Evolutionary conservation across 2,888 invertebrate genomes (phyloP).

Genomic region (Tanaodytes sp.): DNA sequence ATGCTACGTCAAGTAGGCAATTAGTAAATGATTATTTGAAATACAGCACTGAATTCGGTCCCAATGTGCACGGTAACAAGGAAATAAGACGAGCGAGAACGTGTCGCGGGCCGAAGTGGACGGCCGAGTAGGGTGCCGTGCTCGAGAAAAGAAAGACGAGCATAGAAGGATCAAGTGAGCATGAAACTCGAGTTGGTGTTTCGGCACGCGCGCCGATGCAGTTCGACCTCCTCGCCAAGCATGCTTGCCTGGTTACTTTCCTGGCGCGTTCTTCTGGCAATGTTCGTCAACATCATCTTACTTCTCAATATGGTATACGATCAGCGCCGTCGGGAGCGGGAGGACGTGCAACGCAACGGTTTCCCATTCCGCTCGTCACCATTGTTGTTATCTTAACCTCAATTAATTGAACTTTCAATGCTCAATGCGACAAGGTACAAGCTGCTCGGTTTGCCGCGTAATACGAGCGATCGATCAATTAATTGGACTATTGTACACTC

Average conservation of each 20-base stretch:
- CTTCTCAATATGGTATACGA: conserved; percentile 20
- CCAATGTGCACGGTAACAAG: conserved; percentile 63
- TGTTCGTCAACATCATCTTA: conserved; percentile 59
- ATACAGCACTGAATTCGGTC: conserved; percentile 69
- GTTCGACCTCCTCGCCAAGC: conserved; percentile 17
- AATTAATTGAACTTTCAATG: no score
- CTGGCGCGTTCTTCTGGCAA: conserved; percentile 62
- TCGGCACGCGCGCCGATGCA: conserved; percentile 31
- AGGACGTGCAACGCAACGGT: not conserved
- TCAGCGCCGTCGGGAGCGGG: not conserved
- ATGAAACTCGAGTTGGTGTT: conserved; percentile 14
- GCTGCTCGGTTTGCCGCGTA: no score
- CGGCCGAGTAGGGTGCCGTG: conserved; percentile 52
- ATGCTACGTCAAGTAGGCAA: no score
- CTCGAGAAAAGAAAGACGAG: conserved; percentile 56
- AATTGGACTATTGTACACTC: no score
- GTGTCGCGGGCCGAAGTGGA: conserved; percentile 64
- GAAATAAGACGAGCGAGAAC: conserved; percentile 54
- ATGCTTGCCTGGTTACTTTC: conserved; percentile 56
- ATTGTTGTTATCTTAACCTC: not conserved
- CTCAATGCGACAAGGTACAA: no score
- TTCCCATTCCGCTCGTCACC: not conserved
- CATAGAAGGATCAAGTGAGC: conserved; percentile 48
- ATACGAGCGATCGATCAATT: no score
- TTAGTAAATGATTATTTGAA: not conserved